A percentile compares a stretch with the other conserved stretches of the same genome.
Conservation (phyloP, 2,888 invertebrate species). For the Xiphydria camelus region DNA sequence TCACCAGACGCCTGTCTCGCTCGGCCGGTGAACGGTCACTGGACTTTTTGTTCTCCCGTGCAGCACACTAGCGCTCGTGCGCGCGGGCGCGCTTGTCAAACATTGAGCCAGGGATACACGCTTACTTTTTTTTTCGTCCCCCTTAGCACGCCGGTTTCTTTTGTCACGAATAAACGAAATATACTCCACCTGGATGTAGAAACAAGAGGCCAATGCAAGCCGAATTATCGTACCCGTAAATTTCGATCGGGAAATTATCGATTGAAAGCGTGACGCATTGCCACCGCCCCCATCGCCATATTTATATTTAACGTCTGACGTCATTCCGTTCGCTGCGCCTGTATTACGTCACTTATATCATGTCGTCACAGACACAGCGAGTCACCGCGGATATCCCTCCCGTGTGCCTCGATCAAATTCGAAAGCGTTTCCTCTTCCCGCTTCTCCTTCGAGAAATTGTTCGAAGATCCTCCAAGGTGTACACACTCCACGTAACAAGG, state of each 20-base stretch:
- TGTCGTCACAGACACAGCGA: no score
- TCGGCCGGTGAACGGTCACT: slow-evolving; percentile 22
- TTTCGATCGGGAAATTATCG: slow-evolving; percentile 21
- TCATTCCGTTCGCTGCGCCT: slow-evolving; percentile 27
- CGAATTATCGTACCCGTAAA: slow-evolving; percentile 5
- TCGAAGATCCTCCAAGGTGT: no score
- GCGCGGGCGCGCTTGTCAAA: slow-evolving; percentile 21
- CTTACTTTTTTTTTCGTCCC: slow-evolving; percentile 5
- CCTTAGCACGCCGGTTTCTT: background rate
- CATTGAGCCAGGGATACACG: slow-evolving; percentile 14
- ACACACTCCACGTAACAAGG: no score
- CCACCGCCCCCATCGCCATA: slow-evolving; percentile 24
- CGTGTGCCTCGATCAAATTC: no score
- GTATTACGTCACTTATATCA: slow-evolving; percentile 7
- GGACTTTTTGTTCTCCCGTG: slow-evolving; percentile 9
- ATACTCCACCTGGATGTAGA: no score
- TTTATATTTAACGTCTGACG: slow-evolving; percentile 23
- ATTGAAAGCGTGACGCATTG: slow-evolving; percentile 23
- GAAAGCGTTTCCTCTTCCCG: no score
- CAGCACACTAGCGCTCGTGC: slow-evolving; percentile 5
- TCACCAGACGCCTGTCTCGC: no score
- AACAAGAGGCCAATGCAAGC: no score
- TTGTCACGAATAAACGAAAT: no score
- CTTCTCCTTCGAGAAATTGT: background rate
- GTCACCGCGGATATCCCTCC: no score